Conservation (phyloP, 2,797 vertebrate genomes). For the Discoglossus pictus region DNA sequence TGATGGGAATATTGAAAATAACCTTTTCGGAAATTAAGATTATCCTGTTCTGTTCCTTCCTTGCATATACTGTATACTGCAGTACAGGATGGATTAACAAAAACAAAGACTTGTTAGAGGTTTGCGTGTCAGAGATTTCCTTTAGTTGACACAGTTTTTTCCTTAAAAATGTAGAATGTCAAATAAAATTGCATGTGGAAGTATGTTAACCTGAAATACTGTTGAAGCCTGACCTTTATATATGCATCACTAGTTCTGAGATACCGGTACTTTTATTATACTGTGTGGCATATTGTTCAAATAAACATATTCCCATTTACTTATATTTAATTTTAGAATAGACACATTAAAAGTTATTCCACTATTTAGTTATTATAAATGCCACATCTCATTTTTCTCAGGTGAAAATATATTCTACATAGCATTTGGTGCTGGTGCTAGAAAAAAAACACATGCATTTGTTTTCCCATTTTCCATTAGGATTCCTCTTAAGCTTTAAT, state of each 20-base stretch:
- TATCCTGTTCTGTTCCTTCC: too few species aligned
- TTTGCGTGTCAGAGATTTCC: too few species aligned
- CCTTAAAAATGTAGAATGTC: too few species aligned
- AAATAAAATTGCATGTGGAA: background rate
- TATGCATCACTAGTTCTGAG: slow-evolving; percentile 59
- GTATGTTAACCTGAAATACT: slow-evolving; percentile 18
- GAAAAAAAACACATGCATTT: slow-evolving; percentile 48
- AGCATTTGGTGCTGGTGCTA: slow-evolving; percentile 43
- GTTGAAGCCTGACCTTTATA: slow-evolving; percentile 62
- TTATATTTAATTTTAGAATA: slow-evolving; percentile 43
- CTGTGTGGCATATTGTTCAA: slow-evolving; percentile 41
- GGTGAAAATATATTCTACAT: slow-evolving; percentile 53
- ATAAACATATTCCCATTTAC: slow-evolving; percentile 50
- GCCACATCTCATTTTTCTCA: slow-evolving; percentile 59
- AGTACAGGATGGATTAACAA: too few species aligned
- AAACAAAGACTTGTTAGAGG: too few species aligned
- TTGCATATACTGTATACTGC: too few species aligned
- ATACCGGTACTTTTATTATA: slow-evolving; percentile 57
- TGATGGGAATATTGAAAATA: too few species aligned
- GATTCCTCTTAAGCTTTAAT: slow-evolving; percentile 50
- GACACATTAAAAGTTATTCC: slow-evolving; percentile 60
- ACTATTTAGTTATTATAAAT: too few species aligned
- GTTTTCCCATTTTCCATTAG: slow-evolving; percentile 45
- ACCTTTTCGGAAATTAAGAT: too few species aligned
- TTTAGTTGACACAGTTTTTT: too few species aligned